A percentile compares a stretch with the other conserved stretches of the same genome.
These are phyloP conservation scores for Natrix natrix DNA, from an alignment of 2,797 vertebrate genomes.

Conservation along the genomic window DNA sequence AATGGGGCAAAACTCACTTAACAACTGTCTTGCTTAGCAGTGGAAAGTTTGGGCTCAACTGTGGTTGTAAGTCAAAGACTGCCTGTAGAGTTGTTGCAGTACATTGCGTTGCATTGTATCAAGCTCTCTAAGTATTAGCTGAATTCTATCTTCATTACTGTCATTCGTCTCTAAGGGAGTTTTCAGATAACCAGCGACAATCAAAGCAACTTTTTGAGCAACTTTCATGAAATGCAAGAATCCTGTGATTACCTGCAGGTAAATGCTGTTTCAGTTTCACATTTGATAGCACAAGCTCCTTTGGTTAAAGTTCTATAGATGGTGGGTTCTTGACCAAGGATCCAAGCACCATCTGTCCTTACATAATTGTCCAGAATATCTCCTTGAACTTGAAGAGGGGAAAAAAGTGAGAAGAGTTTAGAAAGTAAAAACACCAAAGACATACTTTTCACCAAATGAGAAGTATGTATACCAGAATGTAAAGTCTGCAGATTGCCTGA, in stretches of 20 bases:
- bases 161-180: background rate
- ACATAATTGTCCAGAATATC: constrained; percentile 65
- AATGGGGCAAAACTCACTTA: background rate
- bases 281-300: constrained; percentile 62
- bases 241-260: constrained; percentile 69
- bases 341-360: constrained; percentile 74
- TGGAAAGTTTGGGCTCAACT: too few relatives aligned
- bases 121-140: background rate
- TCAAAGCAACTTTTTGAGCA: background rate
- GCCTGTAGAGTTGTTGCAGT: background rate
- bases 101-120: background rate
- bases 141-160: background rate
- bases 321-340: constrained; percentile 49
- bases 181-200: background rate
- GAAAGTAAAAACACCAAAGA: constrained; percentile 5
- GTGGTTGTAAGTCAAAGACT: too few relatives aligned
- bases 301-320: constrained; percentile 38
- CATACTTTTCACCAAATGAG: background rate
- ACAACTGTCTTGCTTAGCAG: too few relatives aligned
- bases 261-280: constrained; percentile 69
- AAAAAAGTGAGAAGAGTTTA: background rate
- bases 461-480: too few relatives aligned
- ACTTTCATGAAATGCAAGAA: background rate
- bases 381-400: constrained; percentile 59
- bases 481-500: background rate